Conservation (phyloP, 2,888 invertebrate genomes). For the Cantharis rustica region DNA sequence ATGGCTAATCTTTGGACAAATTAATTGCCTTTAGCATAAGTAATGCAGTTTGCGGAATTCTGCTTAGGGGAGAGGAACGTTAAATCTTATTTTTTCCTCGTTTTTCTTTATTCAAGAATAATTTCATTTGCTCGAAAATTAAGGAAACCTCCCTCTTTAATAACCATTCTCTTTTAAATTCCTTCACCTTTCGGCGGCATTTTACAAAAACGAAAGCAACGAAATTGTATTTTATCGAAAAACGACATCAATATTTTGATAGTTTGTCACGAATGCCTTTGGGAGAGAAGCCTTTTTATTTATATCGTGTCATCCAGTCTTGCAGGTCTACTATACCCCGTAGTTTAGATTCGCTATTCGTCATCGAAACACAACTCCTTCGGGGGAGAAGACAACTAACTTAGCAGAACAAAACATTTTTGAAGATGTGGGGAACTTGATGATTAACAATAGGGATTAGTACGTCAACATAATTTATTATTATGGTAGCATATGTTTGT, state of each 20-base stretch:
- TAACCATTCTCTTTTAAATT: background rate
- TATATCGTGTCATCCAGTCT: constrained; percentile 31
- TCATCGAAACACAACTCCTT: constrained; percentile 40
- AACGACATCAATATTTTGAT: constrained; percentile 34
- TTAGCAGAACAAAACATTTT: constrained; percentile 38
- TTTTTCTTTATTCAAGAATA: constrained; percentile 32
- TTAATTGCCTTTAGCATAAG: constrained; percentile 57
- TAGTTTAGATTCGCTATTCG: constrained; percentile 43
- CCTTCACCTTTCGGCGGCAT: background rate
- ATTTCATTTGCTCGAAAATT: constrained; percentile 17
- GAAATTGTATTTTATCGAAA: constrained; percentile 26
- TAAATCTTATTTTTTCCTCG: constrained; percentile 46
- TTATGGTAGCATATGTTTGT: constrained; percentile 42
- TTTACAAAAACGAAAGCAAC: constrained; percentile 9
- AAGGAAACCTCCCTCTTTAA: constrained; percentile 7
- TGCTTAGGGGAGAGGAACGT: constrained; percentile 22
- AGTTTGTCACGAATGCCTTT: constrained; percentile 28
- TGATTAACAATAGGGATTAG: constrained; percentile 46
- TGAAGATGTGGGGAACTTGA: constrained; percentile 35
- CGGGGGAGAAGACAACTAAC: constrained; percentile 31
- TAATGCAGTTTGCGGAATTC: constrained; percentile 47
- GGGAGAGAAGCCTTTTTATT: constrained; percentile 32
- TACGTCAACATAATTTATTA: constrained; percentile 41
- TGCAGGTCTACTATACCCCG: constrained; percentile 33
- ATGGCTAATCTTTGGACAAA: constrained; percentile 58